Evolutionary conservation across 2,113 vertebrate species (phyloP), one percentile per base, ranked within the genome.

Genomic region (Thomomys bottae): DNA sequence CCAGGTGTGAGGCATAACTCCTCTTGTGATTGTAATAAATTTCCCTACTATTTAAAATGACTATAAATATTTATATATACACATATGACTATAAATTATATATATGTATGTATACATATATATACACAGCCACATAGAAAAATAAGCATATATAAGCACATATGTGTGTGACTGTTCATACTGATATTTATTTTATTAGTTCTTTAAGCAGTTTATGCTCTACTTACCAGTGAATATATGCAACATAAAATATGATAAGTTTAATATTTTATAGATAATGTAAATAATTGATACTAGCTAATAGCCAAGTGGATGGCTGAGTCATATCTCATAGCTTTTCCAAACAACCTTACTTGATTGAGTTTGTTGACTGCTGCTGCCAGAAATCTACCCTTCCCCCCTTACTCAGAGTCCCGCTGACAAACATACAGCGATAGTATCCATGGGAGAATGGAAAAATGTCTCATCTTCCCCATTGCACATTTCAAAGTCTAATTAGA

Each of bases 221-320:
- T 24, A 42, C 15, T 72, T 81, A 81, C 32, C 38, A 84, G 14
- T 38, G 70, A 85, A 40, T 54, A 81, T 28, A 67, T 6, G 17
- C 42, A 75, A 72, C 23, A 67, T 67, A 80, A 80, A 72, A 72
- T 5, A 84, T 0, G 28, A 38, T 32, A 8, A 70, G 75, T 91
- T 42, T 36, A 57, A 88, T 71, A 86, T 40, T 67, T 59, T 30
- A 54, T 30, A 91, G 70, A 67, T 66, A 59, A 89, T 42, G 85
- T n/a, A 40, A 73, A 76, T 26, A 70, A 68, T 21, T 36, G 71
- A 88, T 38, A n/a, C 66, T 0, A 18, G 64, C 14, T 78, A 23
- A 77, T 73, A 40, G 28, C 3, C 38, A 68, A 40, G 30, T 32
- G 28, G 30, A 72, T 7, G 6, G n/a, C 12, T 49, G 63, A 59